phyloP scores from a whole-genome alignment of 2,888 invertebrate species.

The Spilosoma lubricipeda region DNA sequence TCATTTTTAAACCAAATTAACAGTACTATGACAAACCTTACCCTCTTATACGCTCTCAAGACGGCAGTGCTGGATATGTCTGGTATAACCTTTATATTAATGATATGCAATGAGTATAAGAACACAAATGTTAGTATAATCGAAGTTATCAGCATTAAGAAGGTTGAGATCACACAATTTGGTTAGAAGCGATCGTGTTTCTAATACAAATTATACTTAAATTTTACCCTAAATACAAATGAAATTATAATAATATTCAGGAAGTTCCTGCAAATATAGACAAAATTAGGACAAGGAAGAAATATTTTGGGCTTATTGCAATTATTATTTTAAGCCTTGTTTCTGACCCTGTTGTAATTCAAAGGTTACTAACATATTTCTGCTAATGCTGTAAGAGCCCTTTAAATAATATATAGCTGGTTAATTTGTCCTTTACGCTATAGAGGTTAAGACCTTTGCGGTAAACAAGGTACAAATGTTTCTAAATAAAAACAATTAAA shows the following conservation, averaged over 20 bases:
- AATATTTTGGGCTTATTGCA: neutral
- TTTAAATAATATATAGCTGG: neutral
- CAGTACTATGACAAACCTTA: too few relatives aligned
- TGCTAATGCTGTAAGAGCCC: neutral
- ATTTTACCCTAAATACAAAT: neutral
- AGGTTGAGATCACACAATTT: slow-evolving; percentile 1
- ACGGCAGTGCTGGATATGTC: neutral
- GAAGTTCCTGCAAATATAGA: neutral
- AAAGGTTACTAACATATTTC: neutral
- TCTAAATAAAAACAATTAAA: neutral
- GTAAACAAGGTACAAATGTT: neutral
- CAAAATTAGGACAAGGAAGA: neutral
- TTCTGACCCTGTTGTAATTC: neutral
- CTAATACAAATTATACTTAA: slow-evolving; percentile 28
- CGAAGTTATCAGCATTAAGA: slow-evolving; percentile 18
- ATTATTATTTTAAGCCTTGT: neutral
- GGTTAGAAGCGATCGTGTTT: slow-evolving; percentile 30
- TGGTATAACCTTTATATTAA: neutral
- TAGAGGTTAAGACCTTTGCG: too few relatives aligned
- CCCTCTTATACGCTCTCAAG: neutral
- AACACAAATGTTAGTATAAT: slow-evolving; percentile 28
- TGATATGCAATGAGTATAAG: slow-evolving; percentile 18
- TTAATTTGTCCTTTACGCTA: too few relatives aligned
- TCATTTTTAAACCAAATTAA: too few relatives aligned
- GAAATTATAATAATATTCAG: neutral